These are phyloP conservation scores for Drosophila fungiperda DNA, from an alignment of 2,888 invertebrate species.

Conservation along the genomic window DNA sequence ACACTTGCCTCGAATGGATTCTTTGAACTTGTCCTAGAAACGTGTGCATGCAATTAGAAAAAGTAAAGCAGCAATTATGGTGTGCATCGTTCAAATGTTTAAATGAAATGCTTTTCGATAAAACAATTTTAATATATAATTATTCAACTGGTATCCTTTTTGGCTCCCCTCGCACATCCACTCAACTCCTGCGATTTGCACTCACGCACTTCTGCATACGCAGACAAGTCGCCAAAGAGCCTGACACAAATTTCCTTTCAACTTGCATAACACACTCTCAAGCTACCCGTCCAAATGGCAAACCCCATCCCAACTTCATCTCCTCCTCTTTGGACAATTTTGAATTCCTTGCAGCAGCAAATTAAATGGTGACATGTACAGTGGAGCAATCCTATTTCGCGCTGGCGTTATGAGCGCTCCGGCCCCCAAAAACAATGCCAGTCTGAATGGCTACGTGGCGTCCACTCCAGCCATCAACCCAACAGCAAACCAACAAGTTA, in stretches of 20 bases:
- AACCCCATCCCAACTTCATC: not conserved
- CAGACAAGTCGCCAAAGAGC: slow-evolving; percentile 63
- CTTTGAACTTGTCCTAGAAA: slow-evolving; percentile 75
- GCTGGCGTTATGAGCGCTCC: slow-evolving; percentile 39
- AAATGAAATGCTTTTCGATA: slow-evolving; percentile 57
- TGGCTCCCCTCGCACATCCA: not conserved
- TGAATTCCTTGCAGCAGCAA: slow-evolving; percentile 62
- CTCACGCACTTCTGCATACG: slow-evolving; percentile 69
- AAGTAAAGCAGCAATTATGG: slow-evolving; percentile 62
- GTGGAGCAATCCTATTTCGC: slow-evolving; percentile 15
- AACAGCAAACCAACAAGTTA: slow-evolving; percentile 23
- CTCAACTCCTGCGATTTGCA: slow-evolving; percentile 6
- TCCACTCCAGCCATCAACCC: slow-evolving; percentile 32
- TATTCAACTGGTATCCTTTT: slow-evolving; percentile 39
- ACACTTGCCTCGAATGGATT: slow-evolving; percentile 28
- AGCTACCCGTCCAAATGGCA: slow-evolving; percentile 44
- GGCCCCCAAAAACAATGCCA: slow-evolving; percentile 47
- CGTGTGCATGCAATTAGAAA: slow-evolving; percentile 48
- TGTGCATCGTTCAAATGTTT: slow-evolving; percentile 44
- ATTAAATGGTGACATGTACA: slow-evolving; percentile 74
- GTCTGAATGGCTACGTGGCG: slow-evolving; percentile 40
- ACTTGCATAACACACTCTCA: slow-evolving; percentile 67
- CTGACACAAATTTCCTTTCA: slow-evolving; percentile 76
- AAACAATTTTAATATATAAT: slow-evolving; percentile 62
- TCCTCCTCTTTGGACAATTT: slow-evolving; percentile 40